A percentile compares a stretch with the other conserved stretches of the same genome.
Conservation (phyloP, 2,797 vertebrate genomes). For the Mycteria americana region DNA sequence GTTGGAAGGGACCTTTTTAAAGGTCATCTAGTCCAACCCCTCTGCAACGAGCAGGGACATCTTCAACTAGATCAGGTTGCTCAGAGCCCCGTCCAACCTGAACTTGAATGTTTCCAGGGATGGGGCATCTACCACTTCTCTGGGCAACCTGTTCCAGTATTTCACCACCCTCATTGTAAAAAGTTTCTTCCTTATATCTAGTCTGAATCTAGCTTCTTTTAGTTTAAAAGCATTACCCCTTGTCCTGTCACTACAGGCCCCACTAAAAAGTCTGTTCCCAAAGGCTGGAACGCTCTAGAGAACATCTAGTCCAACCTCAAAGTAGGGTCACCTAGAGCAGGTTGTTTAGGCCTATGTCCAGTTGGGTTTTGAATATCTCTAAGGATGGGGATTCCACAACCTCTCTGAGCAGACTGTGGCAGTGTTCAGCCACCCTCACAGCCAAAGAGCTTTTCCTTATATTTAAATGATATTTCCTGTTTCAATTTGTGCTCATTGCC, state of each 20-base stretch:
- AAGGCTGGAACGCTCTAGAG: background rate
- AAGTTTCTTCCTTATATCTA: background rate
- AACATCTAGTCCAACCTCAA: background rate
- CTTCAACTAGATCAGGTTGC: background rate
- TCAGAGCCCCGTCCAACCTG: background rate
- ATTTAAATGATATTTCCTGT: background rate
- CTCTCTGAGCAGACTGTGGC: background rate
- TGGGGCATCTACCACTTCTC: background rate
- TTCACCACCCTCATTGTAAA: background rate
- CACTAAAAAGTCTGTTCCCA: background rate
- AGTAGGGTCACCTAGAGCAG: background rate
- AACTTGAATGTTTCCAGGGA: background rate
- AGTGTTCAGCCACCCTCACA: background rate
- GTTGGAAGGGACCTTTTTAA: background rate
- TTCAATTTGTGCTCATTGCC: background rate
- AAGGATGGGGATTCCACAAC: background rate
- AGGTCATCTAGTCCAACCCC: background rate
- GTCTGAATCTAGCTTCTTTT: background rate
- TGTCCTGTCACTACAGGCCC: background rate
- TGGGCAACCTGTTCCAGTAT: background rate
- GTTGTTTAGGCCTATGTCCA: background rate
- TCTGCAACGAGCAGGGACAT: background rate
- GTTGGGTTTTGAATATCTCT: background rate
- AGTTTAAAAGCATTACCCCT: background rate
- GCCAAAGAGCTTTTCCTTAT: background rate